Percentiles rank a stretch among this genome's conserved stretches.
phyloP scores from a whole-genome alignment of 2,888 invertebrate species.

The Ptycholaimellus sp. region DNA sequence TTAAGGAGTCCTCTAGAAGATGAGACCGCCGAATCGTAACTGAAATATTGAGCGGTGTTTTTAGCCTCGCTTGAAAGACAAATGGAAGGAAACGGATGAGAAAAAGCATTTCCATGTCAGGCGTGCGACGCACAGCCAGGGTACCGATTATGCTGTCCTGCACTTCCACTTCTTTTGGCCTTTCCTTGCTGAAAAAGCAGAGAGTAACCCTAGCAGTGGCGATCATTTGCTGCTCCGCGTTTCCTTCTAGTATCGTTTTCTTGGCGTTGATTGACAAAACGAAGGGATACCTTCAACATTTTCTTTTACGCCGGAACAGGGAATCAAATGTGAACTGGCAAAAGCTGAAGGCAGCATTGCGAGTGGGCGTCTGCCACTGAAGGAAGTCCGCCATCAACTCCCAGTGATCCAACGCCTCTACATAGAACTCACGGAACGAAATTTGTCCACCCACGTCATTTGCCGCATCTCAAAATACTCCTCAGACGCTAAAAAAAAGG shows the following conservation, averaged over 20 bases:
- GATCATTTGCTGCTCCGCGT: conserved; percentile 42
- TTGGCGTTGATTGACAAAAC: conserved; percentile 39
- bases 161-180: not conserved
- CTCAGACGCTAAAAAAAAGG: too few relatives aligned
- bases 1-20: conserved; percentile 38
- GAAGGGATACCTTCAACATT: conserved; percentile 41
- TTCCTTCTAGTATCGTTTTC: conserved; percentile 34
- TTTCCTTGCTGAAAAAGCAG: not conserved
- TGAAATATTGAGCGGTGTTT: too few relatives aligned
- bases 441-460: conserved; percentile 33
- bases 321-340: conserved; percentile 42
- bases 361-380: conserved; percentile 37
- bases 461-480: conserved; percentile 32
- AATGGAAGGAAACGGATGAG: too few relatives aligned
- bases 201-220: conserved; percentile 34
- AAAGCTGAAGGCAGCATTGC: conserved; percentile 36
- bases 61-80: too few relatives aligned
- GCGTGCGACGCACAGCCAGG: conserved; percentile 32
- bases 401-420: conserved; percentile 37
- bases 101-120: conserved; percentile 40
- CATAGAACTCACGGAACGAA: conserved; percentile 38
- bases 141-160: conserved; percentile 6
- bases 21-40: conserved; percentile 36
- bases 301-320: too few relatives aligned
- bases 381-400: conserved; percentile 39